Base-by-base conservation (phyloP, 2,888 invertebrate species). In the Apodemia zela region DNA sequence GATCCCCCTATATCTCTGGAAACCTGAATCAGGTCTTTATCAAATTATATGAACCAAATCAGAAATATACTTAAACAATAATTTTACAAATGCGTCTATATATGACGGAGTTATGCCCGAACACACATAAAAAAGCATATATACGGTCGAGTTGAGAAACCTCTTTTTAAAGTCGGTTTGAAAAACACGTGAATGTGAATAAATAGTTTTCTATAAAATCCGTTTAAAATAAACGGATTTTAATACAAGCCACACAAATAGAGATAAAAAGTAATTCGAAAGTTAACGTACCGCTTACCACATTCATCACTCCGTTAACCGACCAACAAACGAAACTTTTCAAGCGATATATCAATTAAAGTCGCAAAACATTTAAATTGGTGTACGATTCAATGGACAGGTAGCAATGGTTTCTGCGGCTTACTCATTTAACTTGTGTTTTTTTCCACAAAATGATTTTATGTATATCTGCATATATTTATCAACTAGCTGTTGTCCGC, bases 281-380 rank as follows among this genome's bases (percentile, higher is more conserved):
- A 54, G 54, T 11, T 54, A 54, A 54, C 25, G 54, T 54, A 54
- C 54, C 25, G 25, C 15, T 54, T 25, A 54, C 54, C 54, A 54
- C 25, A 54, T 54, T 25, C 54, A 54, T 54, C 25, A 54, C 54
- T 54, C 54, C 25, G 54, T 18, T 21, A 54, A 54, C 54, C 54
- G 54, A 25, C 51, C 21, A 54, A 54, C 54, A 54, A 54, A 25
- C 25, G 54, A 54, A 54, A 54, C 54, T 51, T 51, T 51, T 51
- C 21, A 51, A 21, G 51, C 51, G 51, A 51, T 51, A 21, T 51
- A 21, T 51, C 51, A 51, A 51, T 51, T 51, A 51, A 51, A 51
- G 51, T 51, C 21, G 51, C 51, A 51, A 51, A 51, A 51, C 51
- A 51, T 51, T 51, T 21, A 51, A 51, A 51, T 51, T 18, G 10